Percentiles rank a stretch among this genome's conserved stretches.
Evolutionary conservation across 2,113 vertebrate species (phyloP).

Genomic region (Calypte anna): DNA sequence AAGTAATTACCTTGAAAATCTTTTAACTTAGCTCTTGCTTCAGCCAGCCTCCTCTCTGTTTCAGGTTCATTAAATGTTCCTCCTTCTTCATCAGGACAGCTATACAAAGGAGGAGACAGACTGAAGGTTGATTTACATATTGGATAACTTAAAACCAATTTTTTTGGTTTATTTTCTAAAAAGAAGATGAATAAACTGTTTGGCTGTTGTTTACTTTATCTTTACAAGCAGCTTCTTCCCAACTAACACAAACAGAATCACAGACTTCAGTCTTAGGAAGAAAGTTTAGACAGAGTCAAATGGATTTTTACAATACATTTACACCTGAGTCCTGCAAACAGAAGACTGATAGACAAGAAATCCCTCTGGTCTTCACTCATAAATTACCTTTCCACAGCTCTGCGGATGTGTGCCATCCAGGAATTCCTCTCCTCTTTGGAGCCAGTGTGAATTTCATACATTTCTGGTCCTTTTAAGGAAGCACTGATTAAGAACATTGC

Average conservation of each 20-base stretch:
- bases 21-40: conserved; percentile 79
- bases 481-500: conserved; percentile 98
- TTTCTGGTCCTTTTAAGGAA: conserved; percentile 91
- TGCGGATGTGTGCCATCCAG: conserved; percentile 92
- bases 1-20: conserved; percentile 89
- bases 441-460: conserved; percentile 94
- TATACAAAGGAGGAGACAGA: conserved; percentile 38
- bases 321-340: neutral
- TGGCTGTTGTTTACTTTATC: neutral
- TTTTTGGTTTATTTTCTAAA: neutral
- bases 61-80: conserved; percentile 84
- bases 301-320: neutral
- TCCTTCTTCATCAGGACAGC: conserved; percentile 89
- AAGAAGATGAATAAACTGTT: neutral
- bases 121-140: neutral
- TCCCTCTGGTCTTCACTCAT: neutral
- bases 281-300: neutral
- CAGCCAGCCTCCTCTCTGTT: conserved; percentile 72
- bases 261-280: neutral
- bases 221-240: neutral
- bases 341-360: neutral
- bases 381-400: conserved; percentile 89
- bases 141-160: neutral
- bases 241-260: neutral
- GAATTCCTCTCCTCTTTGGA: conserved; percentile 93